phyloP scores from a whole-genome alignment of 2,888 invertebrate genomes.

The Drosophila monieri region DNA sequence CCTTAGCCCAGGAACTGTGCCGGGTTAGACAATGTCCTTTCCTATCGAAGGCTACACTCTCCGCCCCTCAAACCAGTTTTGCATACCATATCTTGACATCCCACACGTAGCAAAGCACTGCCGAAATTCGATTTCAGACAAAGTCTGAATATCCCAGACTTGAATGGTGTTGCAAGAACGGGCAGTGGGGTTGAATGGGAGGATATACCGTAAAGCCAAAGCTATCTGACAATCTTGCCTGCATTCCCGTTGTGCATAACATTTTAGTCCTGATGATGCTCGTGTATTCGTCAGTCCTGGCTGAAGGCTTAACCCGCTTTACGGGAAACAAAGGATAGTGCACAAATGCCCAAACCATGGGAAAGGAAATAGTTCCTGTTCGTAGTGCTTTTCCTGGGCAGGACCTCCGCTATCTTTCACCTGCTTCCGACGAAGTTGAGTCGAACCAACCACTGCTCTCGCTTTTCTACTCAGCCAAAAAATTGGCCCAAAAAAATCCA shows the following conservation, averaged over 20 bases:
- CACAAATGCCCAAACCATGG: constrained; percentile 13
- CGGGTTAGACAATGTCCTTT: constrained; percentile 18
- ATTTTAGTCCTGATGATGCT: constrained; percentile 46
- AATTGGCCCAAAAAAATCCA: constrained; percentile 26
- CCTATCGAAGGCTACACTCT: constrained; percentile 41
- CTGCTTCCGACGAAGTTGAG: constrained; percentile 19
- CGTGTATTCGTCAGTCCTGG: constrained; percentile 48
- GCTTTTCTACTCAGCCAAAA: constrained; percentile 21
- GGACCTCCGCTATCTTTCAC: constrained; percentile 9
- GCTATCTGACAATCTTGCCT: constrained; percentile 54
- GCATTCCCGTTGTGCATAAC: constrained; percentile 47
- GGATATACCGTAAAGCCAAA: not conserved
- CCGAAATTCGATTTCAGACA: constrained; percentile 21
- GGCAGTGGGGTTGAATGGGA: not conserved
- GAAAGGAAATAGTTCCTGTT: constrained; percentile 33
- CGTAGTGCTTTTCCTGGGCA: constrained; percentile 8
- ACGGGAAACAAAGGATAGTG: constrained; percentile 48
- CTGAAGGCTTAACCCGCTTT: constrained; percentile 23
- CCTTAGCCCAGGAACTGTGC: not conserved
- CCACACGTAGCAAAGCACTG: not conserved
- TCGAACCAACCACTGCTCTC: constrained; percentile 25
- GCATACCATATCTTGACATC: not conserved
- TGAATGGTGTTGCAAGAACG: not conserved
- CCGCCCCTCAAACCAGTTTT: constrained; percentile 18
- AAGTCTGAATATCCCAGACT: constrained; percentile 10